A percentile compares a stretch with the other conserved stretches of the same genome.
phyloP scores from a whole-genome alignment of 92 coral and sea anemone genomes.

The Paragorgia papillata region DNA sequence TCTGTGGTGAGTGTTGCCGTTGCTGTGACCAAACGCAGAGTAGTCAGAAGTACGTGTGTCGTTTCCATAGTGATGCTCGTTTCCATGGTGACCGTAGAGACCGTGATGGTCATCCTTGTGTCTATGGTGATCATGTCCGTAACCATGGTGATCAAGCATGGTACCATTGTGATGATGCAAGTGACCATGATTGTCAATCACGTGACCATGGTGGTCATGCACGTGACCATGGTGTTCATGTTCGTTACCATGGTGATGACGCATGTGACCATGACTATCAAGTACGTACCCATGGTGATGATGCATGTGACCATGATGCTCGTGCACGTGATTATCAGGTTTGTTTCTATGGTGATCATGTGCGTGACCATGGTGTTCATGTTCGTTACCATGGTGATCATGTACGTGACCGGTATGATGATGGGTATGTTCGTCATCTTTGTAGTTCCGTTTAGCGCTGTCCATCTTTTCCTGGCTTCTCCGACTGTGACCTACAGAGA shows the following conservation, averaged over 20 bases:
- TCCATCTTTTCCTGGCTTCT: slow-evolving; percentile 10
- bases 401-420: slow-evolving; percentile 35
- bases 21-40: slow-evolving; percentile 35
- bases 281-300: slow-evolving; percentile 15
- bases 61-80: slow-evolving; percentile 37
- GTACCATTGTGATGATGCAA: too few relatives aligned
- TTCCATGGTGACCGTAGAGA: slow-evolving; percentile 43
- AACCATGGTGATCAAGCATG: slow-evolving; percentile 27
- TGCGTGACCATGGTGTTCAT: slow-evolving; percentile 33
- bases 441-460: slow-evolving; percentile 1
- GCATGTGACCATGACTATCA: background rate
- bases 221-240: too few relatives aligned
- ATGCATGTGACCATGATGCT: background rate
- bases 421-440: slow-evolving; percentile 44
- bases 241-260: slow-evolving; percentile 9
- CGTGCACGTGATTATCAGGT: background rate
- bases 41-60: slow-evolving; percentile 26
- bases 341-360: background rate
- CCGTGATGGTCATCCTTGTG: slow-evolving; percentile 39
- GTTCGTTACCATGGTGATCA: slow-evolving; percentile 47
- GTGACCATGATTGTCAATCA: too few relatives aligned
- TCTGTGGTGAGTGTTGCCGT: slow-evolving; percentile 50
- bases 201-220: slow-evolving; percentile 53
- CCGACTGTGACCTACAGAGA: background rate
- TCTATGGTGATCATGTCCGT: slow-evolving; percentile 37